Base-by-base conservation (phyloP, 2,797 vertebrate species). In the Etheostoma perlongum region DNA sequence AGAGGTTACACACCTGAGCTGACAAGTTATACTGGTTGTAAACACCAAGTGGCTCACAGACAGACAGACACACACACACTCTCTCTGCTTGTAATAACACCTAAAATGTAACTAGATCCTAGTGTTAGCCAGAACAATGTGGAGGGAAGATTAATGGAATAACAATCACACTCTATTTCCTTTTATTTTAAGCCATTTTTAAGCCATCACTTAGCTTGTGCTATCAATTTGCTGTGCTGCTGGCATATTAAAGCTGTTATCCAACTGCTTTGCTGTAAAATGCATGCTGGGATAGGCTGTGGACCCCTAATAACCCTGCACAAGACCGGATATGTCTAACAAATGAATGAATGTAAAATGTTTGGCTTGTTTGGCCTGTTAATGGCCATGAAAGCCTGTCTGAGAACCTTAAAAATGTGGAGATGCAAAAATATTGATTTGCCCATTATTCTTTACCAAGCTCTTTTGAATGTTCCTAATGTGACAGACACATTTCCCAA, bases 11-110 rank as follows among this genome's bases (percentile, higher is more conserved):
- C 30, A 72, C 21, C 74, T 19, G 52, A 60, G 51, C 71, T 1
- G 76, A 74, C 90, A 0, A 23, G 84, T 82, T 18, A 0, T 61
- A 76, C 85, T 8, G 74, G 88, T 85, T 84, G 70, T 14, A 40
- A n/a, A 66, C 12, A 0, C 7, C 0, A 2, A 2, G 12, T 1
- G 9, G 9, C 46, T 58, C 5, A 30, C 30, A 30, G 30, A 30
- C 30, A 6, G 30, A 30, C 30, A 30, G 1, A 30, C 30, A 30
- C 3, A 27, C 27, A 27, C 25, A 23, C 21, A 3, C 30, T 30
- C 30, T 30, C 30, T 30, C 5, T 30, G 30, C 30, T 30, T 30
- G 44, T 42, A 21, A 62, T 12, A 7, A 60, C 62, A 30, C 0
- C 40, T 36, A 0, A 19, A 8, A 67, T 9, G 59, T 51, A 54